These are phyloP conservation scores for Stratiomys singularior DNA, from an alignment of 2,888 invertebrate species.

Conservation along the genomic window DNA sequence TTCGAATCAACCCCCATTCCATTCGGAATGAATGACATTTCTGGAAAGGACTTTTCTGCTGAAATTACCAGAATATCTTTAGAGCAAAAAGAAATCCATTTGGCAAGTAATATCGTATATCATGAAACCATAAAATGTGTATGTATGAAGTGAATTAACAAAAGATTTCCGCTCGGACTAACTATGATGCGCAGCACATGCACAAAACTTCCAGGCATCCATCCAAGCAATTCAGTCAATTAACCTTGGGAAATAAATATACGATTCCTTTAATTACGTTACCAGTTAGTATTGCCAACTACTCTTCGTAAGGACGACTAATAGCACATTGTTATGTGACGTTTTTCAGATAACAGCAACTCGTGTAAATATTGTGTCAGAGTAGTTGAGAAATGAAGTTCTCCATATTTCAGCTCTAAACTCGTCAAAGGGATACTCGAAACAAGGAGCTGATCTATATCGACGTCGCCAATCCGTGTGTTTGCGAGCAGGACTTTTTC, in stretches of 20 bases:
- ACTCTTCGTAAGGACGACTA: conserved; percentile 24
- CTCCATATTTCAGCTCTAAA: too few species aligned
- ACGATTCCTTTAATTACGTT: conserved; percentile 44
- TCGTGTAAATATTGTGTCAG: background rate
- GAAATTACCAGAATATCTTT: background rate
- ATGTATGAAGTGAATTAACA: conserved; percentile 18
- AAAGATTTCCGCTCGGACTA: conserved; percentile 23
- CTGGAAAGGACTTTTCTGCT: background rate
- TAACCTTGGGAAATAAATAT: conserved; percentile 45
- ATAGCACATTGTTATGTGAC: background rate
- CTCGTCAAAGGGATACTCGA: too few species aligned
- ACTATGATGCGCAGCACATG: conserved; percentile 13
- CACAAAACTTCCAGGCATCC: background rate
- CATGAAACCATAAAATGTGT: conserved; percentile 19
- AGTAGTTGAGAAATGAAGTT: too few species aligned
- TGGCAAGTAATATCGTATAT: conserved; percentile 3
- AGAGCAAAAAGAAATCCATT: background rate
- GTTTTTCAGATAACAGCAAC: background rate
- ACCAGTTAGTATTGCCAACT: conserved; percentile 38
- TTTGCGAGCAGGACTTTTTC: too few species aligned
- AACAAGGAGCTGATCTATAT: background rate
- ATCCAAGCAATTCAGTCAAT: conserved; percentile 37
- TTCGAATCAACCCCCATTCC: too few species aligned
- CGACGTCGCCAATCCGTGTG: too few species aligned
- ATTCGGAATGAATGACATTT: background rate